Percentiles rank a stretch among this genome's conserved stretches.
These are phyloP conservation scores for Cataglyphis rosenhaueri DNA, from an alignment of 2,888 invertebrate species.

Conservation along the genomic window DNA sequence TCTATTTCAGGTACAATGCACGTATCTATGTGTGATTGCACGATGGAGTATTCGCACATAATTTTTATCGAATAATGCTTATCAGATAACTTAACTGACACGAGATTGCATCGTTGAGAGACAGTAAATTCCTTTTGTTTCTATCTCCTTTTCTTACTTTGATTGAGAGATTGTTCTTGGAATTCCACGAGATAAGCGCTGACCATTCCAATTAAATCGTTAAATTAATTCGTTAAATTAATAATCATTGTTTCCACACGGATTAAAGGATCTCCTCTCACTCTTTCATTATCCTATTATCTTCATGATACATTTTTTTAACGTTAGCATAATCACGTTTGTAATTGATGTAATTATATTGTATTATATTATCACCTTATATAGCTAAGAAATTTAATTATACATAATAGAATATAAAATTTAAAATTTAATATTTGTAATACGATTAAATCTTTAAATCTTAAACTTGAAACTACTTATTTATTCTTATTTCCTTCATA, in stretches of 20 bases:
- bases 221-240: constrained; percentile 44
- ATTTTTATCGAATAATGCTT: constrained; percentile 54
- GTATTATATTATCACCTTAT: too few relatives aligned
- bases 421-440: too few relatives aligned
- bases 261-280: constrained; percentile 39
- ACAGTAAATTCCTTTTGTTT: neutral
- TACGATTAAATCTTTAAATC: too few relatives aligned
- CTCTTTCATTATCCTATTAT: neutral
- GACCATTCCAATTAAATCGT: constrained; percentile 4
- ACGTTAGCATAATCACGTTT: too few relatives aligned
- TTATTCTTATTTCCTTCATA: too few relatives aligned
- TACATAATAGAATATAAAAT: too few relatives aligned
- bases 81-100: constrained; percentile 42
- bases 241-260: constrained; percentile 33
- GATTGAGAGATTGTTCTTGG: constrained; percentile 34
- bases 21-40: constrained; percentile 49
- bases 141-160: constrained; percentile 23
- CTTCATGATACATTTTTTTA: too few relatives aligned
- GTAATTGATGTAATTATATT: too few relatives aligned
- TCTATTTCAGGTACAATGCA: constrained; percentile 69
- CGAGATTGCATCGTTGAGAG: neutral
- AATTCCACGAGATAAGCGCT: constrained; percentile 50
- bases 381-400: too few relatives aligned
- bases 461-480: too few relatives aligned
- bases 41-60: constrained; percentile 13